Percentiles rank a stretch among this genome's conserved stretches.
Evolutionary conservation across 2,888 invertebrate species (phyloP).

Genomic region (Drosophila mercatorum): DNA sequence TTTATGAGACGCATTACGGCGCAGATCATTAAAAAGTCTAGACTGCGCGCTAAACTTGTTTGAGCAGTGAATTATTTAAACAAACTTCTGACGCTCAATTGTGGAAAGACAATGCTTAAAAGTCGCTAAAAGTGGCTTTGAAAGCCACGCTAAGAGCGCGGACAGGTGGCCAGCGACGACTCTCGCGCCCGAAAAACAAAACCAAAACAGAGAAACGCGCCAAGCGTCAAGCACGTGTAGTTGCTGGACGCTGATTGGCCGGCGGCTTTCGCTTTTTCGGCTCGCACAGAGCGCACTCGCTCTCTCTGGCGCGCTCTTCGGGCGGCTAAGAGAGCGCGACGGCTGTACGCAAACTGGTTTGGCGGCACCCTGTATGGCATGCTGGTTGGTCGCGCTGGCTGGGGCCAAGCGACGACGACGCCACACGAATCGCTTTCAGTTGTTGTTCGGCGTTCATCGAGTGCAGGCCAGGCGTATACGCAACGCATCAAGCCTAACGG

Average conservation of each 20-base stretch:
- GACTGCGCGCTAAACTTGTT: conserved; percentile 6
- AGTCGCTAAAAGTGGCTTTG: conserved; percentile 25
- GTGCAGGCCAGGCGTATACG: conserved; percentile 67
- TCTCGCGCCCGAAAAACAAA: conserved; percentile 36
- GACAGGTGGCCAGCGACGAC: conserved; percentile 11
- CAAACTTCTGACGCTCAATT: conserved; percentile 21
- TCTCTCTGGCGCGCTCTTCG: conserved; percentile 34
- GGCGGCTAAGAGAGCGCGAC: conserved; percentile 29
- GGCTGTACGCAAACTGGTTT: conserved; percentile 42
- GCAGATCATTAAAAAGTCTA: conserved; percentile 5
- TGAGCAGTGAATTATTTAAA: conserved; percentile 29
- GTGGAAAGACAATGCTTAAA: conserved; percentile 19
- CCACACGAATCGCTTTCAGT: conserved; percentile 51
- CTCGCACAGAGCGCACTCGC: conserved; percentile 38
- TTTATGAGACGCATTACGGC: conserved; percentile 14
- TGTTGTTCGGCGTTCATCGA: conserved; percentile 74
- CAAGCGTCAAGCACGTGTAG: conserved; percentile 66
- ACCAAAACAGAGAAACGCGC: conserved; percentile 74
- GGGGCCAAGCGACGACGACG: conserved; percentile 16
- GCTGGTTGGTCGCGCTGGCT: conserved; percentile 12
- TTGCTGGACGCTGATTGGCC: conserved; percentile 63
- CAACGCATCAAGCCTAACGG: conserved; percentile 46
- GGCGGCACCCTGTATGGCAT: conserved; percentile 1
- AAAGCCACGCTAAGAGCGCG: conserved; percentile 14
- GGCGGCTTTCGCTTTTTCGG: conserved; percentile 75